Percentiles rank a stretch among this genome's conserved stretches.
Conservation (phyloP, 2,113 vertebrate genomes). For the Campylorhamphus procurvoides region DNA sequence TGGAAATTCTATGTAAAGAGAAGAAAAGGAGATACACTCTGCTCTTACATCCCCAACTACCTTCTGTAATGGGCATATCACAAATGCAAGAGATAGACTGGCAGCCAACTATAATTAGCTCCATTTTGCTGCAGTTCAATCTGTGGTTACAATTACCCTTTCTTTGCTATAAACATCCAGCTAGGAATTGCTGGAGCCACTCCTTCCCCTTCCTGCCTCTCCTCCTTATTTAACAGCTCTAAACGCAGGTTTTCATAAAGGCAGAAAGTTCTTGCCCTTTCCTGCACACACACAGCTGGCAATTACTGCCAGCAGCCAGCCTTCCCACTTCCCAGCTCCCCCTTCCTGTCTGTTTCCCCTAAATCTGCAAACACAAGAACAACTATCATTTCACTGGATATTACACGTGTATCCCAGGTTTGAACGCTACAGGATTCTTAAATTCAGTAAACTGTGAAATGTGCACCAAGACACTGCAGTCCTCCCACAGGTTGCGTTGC, state of each 20-base stretch:
- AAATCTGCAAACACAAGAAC: background rate
- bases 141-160: slow-evolving; percentile 24
- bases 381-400: background rate
- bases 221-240: slow-evolving; percentile 10
- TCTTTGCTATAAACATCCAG: slow-evolving; percentile 28
- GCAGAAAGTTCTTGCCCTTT: slow-evolving; percentile 10
- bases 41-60: background rate
- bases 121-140: background rate
- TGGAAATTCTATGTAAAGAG: background rate
- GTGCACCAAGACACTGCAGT: accelerated
- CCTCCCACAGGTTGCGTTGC: background rate
- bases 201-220: slow-evolving; percentile 48
- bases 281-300: background rate
- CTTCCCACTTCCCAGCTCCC: background rate
- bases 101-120: slow-evolving; percentile 19
- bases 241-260: slow-evolving; percentile 21
- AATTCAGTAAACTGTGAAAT: background rate
- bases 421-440: background rate
- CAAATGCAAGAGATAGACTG: background rate
- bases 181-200: slow-evolving; percentile 48
- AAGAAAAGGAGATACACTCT: background rate
- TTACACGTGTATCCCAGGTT: background rate
- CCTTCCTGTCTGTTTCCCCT: background rate
- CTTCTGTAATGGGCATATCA: background rate
- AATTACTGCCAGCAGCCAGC: background rate